phyloP scores from a whole-genome alignment of 1,140 invertebrate genomes.

The Cotesia glomerata region DNA sequence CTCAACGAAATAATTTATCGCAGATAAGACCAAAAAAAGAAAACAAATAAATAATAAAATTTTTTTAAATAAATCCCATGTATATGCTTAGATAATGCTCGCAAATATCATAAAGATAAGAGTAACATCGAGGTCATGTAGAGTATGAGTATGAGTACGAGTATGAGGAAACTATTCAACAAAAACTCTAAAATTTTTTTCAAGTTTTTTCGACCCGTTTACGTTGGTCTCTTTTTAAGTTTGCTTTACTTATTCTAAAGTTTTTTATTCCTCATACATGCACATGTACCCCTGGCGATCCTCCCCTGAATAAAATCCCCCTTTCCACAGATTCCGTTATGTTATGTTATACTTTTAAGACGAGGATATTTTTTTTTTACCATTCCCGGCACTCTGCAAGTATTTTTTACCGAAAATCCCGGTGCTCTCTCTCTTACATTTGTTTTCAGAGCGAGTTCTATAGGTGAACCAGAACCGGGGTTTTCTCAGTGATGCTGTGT shows the following conservation, averaged over 20 bases:
- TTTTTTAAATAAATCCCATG: conserved; percentile 45
- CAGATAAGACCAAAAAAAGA: not conserved
- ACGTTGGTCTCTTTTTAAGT: not conserved
- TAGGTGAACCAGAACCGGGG: not conserved
- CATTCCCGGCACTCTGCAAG: not conserved
- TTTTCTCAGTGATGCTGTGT: conserved; percentile 25
- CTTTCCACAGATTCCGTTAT: conserved; percentile 56
- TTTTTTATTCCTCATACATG: not conserved
- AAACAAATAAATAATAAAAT: not conserved
- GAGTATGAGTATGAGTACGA: not conserved
- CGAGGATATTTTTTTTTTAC: conserved; percentile 39
- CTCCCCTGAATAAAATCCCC: no score
- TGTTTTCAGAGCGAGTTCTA: no score
- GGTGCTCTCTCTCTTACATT: not conserved
- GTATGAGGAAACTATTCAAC: conserved; percentile 43
- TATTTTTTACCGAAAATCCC: conserved; percentile 10
- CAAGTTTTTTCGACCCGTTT: not conserved
- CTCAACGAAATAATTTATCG: no score
- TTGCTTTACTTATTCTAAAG: not conserved
- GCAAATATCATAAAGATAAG: conserved; percentile 65
- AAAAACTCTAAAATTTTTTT: conserved; percentile 33
- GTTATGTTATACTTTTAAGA: conserved; percentile 36
- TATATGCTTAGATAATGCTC: conserved; percentile 54
- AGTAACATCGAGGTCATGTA: conserved; percentile 31
- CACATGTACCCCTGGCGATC: not conserved